Conservation (phyloP, 1,140 invertebrate genomes). For the Ylistrum balloti region DNA sequence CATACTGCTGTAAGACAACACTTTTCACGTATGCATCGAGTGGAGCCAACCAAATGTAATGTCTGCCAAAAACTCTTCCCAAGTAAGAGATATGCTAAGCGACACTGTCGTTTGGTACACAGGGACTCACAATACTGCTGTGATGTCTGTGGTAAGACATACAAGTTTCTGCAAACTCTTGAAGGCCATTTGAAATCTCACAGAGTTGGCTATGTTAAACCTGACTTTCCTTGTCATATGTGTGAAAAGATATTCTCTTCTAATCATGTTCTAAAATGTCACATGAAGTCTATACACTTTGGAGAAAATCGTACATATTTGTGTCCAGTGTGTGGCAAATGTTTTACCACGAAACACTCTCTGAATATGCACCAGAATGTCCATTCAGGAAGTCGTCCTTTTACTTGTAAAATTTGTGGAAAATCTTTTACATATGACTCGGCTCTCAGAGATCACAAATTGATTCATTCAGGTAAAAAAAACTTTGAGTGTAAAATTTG, state of each 20-base stretch:
- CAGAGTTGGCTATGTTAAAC: slow-evolving; percentile 72
- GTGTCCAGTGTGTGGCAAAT: slow-evolving; percentile 79
- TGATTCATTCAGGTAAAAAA: slow-evolving; percentile 74
- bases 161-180: slow-evolving; percentile 68
- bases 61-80: slow-evolving; percentile 71
- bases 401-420: slow-evolving; percentile 78
- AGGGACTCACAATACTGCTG: slow-evolving; percentile 68
- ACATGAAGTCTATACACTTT: slow-evolving; percentile 76
- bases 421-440: slow-evolving; percentile 76
- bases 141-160: slow-evolving; percentile 74
- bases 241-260: slow-evolving; percentile 77
- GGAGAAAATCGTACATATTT: slow-evolving; percentile 75
- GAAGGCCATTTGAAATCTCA: slow-evolving; percentile 71
- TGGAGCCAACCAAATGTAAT: slow-evolving; percentile 66
- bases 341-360: slow-evolving; percentile 77
- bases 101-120: slow-evolving; percentile 68
- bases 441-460: slow-evolving; percentile 74
- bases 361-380: slow-evolving; percentile 78
- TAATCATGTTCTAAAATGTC: slow-evolving; percentile 74
- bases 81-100: slow-evolving; percentile 69
- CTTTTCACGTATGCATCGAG: slow-evolving; percentile 49
- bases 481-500: slow-evolving; percentile 76
- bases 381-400: slow-evolving; percentile 76
- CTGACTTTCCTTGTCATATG: slow-evolving; percentile 71
- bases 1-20: not conserved